Percentiles rank a stretch among this genome's conserved stretches.
These are phyloP conservation scores for Holacanthella duospinosa DNA, from an alignment of 2,888 invertebrate species.

Conservation along the genomic window DNA sequence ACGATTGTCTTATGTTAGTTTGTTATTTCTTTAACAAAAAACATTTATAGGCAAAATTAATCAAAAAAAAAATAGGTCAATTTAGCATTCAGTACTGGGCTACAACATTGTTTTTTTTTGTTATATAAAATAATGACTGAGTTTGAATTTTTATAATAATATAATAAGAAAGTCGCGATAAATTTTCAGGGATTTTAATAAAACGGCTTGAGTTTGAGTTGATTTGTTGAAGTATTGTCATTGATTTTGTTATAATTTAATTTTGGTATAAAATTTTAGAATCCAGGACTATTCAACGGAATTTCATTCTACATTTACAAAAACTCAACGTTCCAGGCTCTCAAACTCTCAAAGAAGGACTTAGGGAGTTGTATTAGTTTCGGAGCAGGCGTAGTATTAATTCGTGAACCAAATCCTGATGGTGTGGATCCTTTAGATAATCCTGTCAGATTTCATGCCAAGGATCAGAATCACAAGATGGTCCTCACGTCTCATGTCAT, in stretches of 20 bases:
- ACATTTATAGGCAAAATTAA: too few species aligned
- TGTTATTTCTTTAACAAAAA: too few species aligned
- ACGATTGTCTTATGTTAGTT: background rate
- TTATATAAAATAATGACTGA: too few species aligned
- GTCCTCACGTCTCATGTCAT: conserved; percentile 29
- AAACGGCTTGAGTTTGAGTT: too few species aligned
- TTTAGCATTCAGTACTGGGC: too few species aligned
- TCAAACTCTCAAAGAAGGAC: conserved; percentile 19
- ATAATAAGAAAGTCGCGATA: too few species aligned
- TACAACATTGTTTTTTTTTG: too few species aligned
- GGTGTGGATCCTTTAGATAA: conserved; percentile 23
- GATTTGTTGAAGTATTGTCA: too few species aligned
- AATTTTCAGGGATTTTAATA: too few species aligned
- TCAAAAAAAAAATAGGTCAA: too few species aligned
- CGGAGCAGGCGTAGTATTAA: conserved; percentile 25
- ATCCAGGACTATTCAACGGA: conserved; percentile 30
- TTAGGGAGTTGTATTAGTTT: conserved; percentile 17
- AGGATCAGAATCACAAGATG: conserved; percentile 12
- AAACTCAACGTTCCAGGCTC: background rate
- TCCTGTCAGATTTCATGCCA: conserved; percentile 23
- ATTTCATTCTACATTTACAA: conserved; percentile 32
- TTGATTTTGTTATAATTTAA: background rate
- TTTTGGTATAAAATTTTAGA: conserved; percentile 22
- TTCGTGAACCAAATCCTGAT: conserved; percentile 31
- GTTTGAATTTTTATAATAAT: too few species aligned